Evolutionary conservation across 2,888 invertebrate genomes (phyloP).

Genomic region (Phaedon cochleariae): DNA sequence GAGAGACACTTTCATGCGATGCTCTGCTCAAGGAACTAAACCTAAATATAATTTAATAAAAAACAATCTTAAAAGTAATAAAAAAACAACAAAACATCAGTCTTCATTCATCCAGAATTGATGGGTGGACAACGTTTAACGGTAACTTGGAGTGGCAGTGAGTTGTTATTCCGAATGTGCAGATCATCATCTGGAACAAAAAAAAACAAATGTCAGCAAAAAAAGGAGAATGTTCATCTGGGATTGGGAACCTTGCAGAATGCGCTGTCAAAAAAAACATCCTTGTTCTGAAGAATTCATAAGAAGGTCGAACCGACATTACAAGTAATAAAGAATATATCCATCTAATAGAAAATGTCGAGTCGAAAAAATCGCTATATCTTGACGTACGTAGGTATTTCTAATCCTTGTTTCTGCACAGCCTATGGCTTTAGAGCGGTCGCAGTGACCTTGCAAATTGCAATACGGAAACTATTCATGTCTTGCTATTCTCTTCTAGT

Average conservation of each 20-base stretch:
- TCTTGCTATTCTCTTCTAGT: slow-evolving; percentile 28
- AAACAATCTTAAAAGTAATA: slow-evolving; percentile 59
- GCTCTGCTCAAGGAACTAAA: slow-evolving; percentile 58
- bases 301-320: slow-evolving; percentile 27
- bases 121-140: slow-evolving; percentile 57
- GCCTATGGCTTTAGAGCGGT: slow-evolving; percentile 57
- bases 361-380: slow-evolving; percentile 22
- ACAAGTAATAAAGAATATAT: slow-evolving; percentile 22
- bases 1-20: slow-evolving; percentile 31
- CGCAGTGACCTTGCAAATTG: slow-evolving; percentile 57
- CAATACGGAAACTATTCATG: slow-evolving; percentile 54
- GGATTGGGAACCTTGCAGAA: slow-evolving; percentile 47
- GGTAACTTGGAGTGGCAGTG: slow-evolving; percentile 63
- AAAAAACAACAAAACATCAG: slow-evolving; percentile 63
- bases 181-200: slow-evolving; percentile 54
- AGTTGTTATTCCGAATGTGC: slow-evolving; percentile 46
- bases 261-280: slow-evolving; percentile 27
- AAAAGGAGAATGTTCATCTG: slow-evolving; percentile 42
- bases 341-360: slow-evolving; percentile 20
- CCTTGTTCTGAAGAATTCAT: slow-evolving; percentile 40
- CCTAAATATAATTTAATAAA: slow-evolving; percentile 63
- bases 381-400: not conserved
- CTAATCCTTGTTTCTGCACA: slow-evolving; percentile 36
- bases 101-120: slow-evolving; percentile 61
- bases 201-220: slow-evolving; percentile 35